These are phyloP conservation scores for Drosophila longiperda DNA, from an alignment of 2,888 invertebrate genomes.

Conservation along the genomic window DNA sequence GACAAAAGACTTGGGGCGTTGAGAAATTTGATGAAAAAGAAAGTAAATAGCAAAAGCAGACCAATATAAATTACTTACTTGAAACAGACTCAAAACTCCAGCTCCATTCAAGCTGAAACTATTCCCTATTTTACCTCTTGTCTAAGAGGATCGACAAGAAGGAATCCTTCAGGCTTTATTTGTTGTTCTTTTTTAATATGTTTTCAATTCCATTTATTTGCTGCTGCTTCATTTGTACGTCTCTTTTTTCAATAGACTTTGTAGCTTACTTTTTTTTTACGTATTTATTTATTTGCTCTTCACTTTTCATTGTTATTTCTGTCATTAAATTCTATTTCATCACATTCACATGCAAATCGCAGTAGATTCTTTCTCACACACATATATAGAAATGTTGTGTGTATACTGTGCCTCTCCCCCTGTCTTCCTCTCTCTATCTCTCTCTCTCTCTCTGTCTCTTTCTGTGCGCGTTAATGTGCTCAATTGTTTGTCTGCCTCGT, in stretches of 20 bases:
- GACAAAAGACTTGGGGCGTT: constrained; percentile 39
- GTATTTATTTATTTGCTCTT: constrained; percentile 68
- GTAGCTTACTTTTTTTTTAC: constrained; percentile 44
- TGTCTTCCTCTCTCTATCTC: neutral
- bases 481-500: constrained; percentile 75
- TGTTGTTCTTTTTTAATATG: neutral
- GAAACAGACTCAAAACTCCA: neutral
- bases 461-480: constrained; percentile 73
- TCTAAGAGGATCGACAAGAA: neutral
- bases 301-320: constrained; percentile 61
- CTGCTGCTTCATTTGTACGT: neutral
- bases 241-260: constrained; percentile 45
- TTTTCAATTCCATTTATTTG: constrained; percentile 3
- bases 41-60: constrained; percentile 23
- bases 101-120: neutral
- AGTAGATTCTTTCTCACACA: constrained; percentile 30
- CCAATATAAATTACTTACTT: neutral
- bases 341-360: constrained; percentile 77
- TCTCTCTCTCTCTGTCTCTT: constrained; percentile 2
- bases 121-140: neutral
- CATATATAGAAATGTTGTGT: neutral
- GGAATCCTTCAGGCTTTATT: constrained; percentile 11
- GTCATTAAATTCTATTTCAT: constrained; percentile 76
- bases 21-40: constrained; percentile 39
- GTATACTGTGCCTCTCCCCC: neutral